Conservation (phyloP, 2,888 invertebrate genomes). For the Spilosoma lubricipeda region DNA sequence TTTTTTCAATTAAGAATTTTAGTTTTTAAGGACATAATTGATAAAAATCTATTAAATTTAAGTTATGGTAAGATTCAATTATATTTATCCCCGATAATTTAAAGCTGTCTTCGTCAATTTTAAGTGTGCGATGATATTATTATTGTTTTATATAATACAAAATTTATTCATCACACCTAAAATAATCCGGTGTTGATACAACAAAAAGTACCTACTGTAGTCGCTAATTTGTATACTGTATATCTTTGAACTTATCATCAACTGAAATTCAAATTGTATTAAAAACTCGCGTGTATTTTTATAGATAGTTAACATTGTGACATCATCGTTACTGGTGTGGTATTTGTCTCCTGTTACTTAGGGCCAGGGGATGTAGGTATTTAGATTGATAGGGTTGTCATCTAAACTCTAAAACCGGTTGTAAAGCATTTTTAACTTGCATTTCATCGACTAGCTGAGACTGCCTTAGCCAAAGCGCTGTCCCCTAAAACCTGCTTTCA, state of each 20-base stretch:
- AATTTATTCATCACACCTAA: background rate
- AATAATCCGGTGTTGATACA: background rate
- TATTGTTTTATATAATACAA: background rate
- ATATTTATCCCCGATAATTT: background rate
- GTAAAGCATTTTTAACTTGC: background rate
- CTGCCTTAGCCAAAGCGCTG: no score
- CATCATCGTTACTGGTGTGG: conserved; percentile 19
- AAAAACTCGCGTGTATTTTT: background rate
- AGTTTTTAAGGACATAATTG: background rate
- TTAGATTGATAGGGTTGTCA: conserved; percentile 3
- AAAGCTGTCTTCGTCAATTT: background rate
- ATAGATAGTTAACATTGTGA: conserved; percentile 14
- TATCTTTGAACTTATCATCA: background rate
- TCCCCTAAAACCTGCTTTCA: no score
- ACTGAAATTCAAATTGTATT: background rate
- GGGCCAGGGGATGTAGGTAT: conserved; percentile 29
- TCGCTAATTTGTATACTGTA: background rate
- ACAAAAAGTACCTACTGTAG: background rate
- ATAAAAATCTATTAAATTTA: background rate
- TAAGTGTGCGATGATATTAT: background rate
- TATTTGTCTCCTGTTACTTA: conserved; percentile 26
- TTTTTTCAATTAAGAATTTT: background rate
- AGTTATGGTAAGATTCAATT: background rate
- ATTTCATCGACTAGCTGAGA: no score
- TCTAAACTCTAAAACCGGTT: background rate